Percentiles rank a stretch among this genome's conserved stretches.
phyloP scores from a whole-genome alignment of 1,140 invertebrate species.

The Oryctes rhinoceros region DNA sequence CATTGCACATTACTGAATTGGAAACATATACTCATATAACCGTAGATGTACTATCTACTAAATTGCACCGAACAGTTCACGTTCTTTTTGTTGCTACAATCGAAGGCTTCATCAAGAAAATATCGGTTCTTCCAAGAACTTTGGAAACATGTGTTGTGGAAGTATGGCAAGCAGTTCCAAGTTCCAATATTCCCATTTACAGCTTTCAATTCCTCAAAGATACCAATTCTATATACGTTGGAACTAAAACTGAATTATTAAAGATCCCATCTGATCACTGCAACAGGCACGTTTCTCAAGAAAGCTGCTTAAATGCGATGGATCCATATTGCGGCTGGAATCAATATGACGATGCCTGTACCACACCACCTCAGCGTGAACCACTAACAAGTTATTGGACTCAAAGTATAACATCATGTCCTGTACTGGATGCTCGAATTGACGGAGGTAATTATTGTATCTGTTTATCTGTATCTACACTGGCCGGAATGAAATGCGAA shows the following conservation, averaged over 20 bases:
- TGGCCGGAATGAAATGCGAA: too few species aligned
- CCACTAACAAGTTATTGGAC: conserved; percentile 72
- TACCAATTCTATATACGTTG: conserved; percentile 85
- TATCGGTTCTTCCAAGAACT: conserved; percentile 74
- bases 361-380: conserved; percentile 70
- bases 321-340: conserved; percentile 97
- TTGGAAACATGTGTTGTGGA: conserved; percentile 85
- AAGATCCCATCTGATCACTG: conserved; percentile 82
- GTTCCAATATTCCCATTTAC: conserved; percentile 66
- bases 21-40: conserved; percentile 84
- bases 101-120: conserved; percentile 80
- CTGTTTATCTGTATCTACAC: neutral
- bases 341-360: conserved; percentile 74
- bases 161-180: conserved; percentile 77
- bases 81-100: conserved; percentile 83
- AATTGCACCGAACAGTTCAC: conserved; percentile 70
- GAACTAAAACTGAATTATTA: conserved; percentile 75
- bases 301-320: conserved; percentile 81
- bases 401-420: conserved; percentile 74
- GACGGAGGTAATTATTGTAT: conserved; percentile 63
- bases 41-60: conserved; percentile 77
- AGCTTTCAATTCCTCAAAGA: conserved; percentile 82
- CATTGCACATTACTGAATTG: conserved; percentile 74
- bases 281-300: conserved; percentile 71
- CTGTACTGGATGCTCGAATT: conserved; percentile 69